phyloP scores from a whole-genome alignment of 2,113 vertebrate genomes.

The Triplophysa tibetana region DNA sequence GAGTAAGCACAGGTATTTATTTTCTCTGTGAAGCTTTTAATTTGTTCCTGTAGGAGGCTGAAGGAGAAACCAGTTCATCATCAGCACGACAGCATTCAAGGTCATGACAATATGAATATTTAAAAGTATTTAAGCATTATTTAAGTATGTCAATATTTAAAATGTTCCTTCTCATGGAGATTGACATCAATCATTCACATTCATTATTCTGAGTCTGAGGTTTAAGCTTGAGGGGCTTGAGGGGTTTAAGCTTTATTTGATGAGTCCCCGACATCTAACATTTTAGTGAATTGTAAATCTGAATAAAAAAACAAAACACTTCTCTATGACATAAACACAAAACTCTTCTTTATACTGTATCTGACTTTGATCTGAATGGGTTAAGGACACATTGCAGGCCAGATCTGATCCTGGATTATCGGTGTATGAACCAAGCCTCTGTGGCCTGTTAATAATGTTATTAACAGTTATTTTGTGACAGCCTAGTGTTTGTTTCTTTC shows the following conservation, averaged over 20 bases:
- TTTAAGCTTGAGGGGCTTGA: neutral
- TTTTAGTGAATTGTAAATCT: neutral
- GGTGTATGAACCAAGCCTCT: neutral
- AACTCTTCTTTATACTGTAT: no score
- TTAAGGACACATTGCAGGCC: neutral
- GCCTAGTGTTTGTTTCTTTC: no score
- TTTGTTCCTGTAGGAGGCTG: conserved; percentile 25
- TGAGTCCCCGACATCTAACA: neutral
- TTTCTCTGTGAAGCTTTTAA: conserved; percentile 20
- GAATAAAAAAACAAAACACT: neutral
- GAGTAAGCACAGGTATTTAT: conserved; percentile 43
- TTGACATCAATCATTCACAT: conserved; percentile 41
- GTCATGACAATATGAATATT: conserved; percentile 42
- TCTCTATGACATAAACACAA: no score
- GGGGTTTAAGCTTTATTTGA: no score
- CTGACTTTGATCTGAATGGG: neutral
- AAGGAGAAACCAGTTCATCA: conserved; percentile 26
- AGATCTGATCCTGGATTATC: neutral
- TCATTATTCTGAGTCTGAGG: neutral
- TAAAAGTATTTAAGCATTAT: neutral
- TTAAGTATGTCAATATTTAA: neutral
- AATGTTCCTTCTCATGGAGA: neutral
- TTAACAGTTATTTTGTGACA: no score
- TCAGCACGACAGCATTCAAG: conserved; percentile 39
- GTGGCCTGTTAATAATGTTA: no score